These are phyloP conservation scores for Bostrychus sinensis DNA, from an alignment of 2,113 vertebrate genomes.

Conservation along the genomic window DNA sequence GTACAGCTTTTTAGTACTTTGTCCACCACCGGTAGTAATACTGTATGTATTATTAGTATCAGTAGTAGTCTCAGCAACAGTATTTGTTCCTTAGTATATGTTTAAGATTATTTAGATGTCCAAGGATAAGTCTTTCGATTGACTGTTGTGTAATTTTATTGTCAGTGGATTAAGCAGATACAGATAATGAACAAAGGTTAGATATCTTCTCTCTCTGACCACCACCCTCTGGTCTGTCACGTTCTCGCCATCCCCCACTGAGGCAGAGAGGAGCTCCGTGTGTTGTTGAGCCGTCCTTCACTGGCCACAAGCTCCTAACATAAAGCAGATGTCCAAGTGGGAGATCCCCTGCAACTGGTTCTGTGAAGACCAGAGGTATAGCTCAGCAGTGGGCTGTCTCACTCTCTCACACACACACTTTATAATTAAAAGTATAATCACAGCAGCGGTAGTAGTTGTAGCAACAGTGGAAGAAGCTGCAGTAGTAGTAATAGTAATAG, in stretches of 20 bases:
- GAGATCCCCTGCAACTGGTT: conserved; percentile 45
- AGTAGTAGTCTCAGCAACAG: too few relatives aligned
- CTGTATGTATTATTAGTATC: too few relatives aligned
- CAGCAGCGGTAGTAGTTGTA: too few relatives aligned
- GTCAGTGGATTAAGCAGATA: neutral
- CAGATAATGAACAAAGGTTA: neutral
- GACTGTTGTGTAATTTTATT: too few relatives aligned
- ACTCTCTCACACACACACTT: conserved; percentile 37
- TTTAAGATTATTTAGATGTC: too few relatives aligned
- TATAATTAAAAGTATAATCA: too few relatives aligned
- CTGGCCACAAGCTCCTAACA: conserved; percentile 58
- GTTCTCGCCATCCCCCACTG: conserved; percentile 59
- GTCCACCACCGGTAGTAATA: too few relatives aligned
- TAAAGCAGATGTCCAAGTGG: conserved; percentile 65
- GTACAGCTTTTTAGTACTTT: too few relatives aligned
- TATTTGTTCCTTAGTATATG: too few relatives aligned
- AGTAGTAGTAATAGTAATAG: too few relatives aligned
- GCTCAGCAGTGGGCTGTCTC: conserved; percentile 15
- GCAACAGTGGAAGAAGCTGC: too few relatives aligned
- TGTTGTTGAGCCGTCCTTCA: conserved; percentile 39
- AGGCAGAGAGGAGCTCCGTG: conserved; percentile 29
- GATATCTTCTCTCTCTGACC: conserved; percentile 2
- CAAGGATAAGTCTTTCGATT: too few relatives aligned
- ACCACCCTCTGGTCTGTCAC: conserved; percentile 10
- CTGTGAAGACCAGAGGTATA: conserved; percentile 44